phyloP scores from a whole-genome alignment of 1,140 invertebrate genomes.

The Pogonognathellus flavescens region DNA sequence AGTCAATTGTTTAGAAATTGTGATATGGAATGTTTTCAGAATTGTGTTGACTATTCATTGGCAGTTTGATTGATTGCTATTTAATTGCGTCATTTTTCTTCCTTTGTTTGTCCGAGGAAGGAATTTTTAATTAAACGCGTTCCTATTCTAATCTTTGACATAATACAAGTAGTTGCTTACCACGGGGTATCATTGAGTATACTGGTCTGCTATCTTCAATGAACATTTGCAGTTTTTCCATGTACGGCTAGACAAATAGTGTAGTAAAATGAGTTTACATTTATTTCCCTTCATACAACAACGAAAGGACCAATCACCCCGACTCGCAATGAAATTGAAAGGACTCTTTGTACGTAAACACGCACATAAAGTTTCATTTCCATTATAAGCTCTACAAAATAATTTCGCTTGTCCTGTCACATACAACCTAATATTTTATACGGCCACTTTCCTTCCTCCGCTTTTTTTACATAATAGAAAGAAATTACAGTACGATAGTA shows the following conservation, averaged over 20 bases:
- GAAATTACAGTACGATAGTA: no score
- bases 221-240: background rate
- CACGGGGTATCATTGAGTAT: no score
- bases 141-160: background rate
- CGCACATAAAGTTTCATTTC: background rate
- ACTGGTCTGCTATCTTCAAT: no score
- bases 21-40: no score
- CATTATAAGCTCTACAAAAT: no score
- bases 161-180: background rate
- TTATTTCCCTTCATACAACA: background rate
- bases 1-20: background rate
- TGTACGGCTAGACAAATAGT: background rate
- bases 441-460: no score
- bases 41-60: no score
- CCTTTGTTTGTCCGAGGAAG: background rate
- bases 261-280: background rate
- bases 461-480: no score
- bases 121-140: slow-evolving; percentile 45
- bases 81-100: background rate
- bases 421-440: no score
- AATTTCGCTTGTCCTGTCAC: no score
- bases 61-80: slow-evolving; percentile 1
- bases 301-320: no score
- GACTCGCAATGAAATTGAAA: background rate
- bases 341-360: background rate